These are phyloP conservation scores for Orthonychiurus folsomi DNA, from an alignment of 2,888 invertebrate species.

Conservation along the genomic window DNA sequence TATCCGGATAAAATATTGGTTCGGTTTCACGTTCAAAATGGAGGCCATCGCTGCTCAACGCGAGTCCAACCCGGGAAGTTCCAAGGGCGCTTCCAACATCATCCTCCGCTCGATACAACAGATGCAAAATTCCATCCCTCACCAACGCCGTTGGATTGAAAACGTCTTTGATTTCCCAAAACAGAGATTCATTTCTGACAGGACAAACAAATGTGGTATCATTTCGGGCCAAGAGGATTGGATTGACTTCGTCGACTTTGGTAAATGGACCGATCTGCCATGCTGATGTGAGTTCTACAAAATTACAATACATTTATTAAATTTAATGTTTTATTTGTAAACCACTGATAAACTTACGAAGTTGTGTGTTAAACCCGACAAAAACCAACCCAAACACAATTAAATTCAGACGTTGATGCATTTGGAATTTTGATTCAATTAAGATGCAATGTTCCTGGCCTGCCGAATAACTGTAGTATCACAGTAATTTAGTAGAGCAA, in stretches of 20 bases:
- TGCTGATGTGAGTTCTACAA: too few species aligned
- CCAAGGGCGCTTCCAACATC: conserved; percentile 23
- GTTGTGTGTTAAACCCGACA: too few species aligned
- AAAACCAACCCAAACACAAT: too few species aligned
- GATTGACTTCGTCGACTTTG: conserved; percentile 30
- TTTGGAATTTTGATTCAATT: too few species aligned
- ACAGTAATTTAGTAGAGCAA: too few species aligned
- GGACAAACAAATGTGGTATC: conserved; percentile 31
- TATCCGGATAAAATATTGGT: conserved; percentile 34
- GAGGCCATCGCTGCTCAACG: conserved; percentile 25
- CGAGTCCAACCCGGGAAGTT: conserved; percentile 34
- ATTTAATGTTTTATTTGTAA: too few species aligned
- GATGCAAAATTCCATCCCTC: conserved; percentile 22
- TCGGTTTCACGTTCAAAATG: conserved; percentile 19
- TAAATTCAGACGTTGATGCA: too few species aligned
- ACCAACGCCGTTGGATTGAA: conserved; percentile 36
- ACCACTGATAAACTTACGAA: too few species aligned
- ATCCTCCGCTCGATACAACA: conserved; percentile 35
- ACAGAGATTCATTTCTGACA: conserved; percentile 17
- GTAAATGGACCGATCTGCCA: conserved; percentile 33
- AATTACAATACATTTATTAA: too few species aligned
- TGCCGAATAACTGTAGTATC: too few species aligned
- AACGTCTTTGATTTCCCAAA: conserved; percentile 35
- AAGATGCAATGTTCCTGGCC: too few species aligned
- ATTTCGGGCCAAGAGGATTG: conserved; percentile 26